These are phyloP conservation scores for Scolanthus callimorphus DNA, from an alignment of 92 coral and sea anemone genomes.

Conservation along the genomic window DNA sequence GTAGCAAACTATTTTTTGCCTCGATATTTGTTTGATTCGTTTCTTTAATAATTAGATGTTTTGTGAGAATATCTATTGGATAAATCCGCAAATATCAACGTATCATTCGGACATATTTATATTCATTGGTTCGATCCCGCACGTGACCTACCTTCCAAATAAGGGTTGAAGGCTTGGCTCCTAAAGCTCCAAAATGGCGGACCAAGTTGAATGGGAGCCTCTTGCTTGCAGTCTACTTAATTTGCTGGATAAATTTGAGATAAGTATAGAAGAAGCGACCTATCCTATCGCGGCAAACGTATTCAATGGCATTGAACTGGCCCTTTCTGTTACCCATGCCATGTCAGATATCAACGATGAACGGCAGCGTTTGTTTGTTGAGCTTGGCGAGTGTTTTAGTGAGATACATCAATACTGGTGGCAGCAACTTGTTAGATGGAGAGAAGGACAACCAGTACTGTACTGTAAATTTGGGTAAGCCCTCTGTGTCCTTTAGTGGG, in stretches of 20 bases:
- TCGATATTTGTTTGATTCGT: too few species aligned
- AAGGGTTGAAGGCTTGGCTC: too few species aligned
- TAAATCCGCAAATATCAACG: too few species aligned
- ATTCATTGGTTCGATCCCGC: background rate
- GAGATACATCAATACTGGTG: constrained; percentile 46
- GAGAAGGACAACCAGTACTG: constrained; percentile 38
- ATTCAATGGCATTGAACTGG: constrained; percentile 15
- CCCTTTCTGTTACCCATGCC: constrained; percentile 31
- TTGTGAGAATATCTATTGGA: too few species aligned
- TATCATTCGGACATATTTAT: too few species aligned
- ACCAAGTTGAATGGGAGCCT: constrained; percentile 29
- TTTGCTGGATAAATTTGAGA: constrained; percentile 32
- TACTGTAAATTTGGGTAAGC: constrained; percentile 20
- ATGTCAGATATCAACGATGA: constrained; percentile 34
- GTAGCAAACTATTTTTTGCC: too few species aligned
- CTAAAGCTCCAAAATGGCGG: background rate
- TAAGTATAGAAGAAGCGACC: constrained; percentile 17
- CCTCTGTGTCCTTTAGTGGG: constrained; percentile 12
- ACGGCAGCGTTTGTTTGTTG: constrained; percentile 38
- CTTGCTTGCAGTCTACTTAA: constrained; percentile 12
- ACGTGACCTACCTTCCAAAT: constrained; percentile 3
- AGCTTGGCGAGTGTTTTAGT: constrained; percentile 32
- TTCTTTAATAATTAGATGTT: too few species aligned
- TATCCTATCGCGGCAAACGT: constrained; percentile 29
- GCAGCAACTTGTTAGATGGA: constrained; percentile 33